Percentiles rank a stretch among this genome's conserved stretches.
Conservation (phyloP, 2,113 vertebrate species). For the Prochilodus magdalenae region DNA sequence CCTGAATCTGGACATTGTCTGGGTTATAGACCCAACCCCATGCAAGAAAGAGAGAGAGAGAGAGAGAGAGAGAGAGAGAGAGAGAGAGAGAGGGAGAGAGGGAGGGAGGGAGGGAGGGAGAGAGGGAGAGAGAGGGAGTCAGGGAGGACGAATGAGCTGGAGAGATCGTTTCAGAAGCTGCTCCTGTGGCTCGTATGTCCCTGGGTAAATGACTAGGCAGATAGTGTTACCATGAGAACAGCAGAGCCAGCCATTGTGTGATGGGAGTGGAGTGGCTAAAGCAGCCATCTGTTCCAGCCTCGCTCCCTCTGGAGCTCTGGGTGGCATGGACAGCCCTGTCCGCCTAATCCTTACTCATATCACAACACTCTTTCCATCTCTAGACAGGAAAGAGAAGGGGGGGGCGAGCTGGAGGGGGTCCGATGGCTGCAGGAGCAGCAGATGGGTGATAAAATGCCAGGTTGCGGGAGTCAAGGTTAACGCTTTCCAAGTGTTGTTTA, state of each 20-base stretch:
- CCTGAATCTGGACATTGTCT: neutral
- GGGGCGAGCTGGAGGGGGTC: constrained; percentile 9
- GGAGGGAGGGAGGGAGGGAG: constrained; percentile 38
- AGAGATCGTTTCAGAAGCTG: constrained; percentile 70
- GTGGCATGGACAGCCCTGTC: neutral
- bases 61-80: constrained; percentile 14
- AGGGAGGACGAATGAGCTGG: constrained; percentile 51
- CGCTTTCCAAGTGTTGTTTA: constrained; percentile 43
- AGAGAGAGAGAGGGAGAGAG: constrained; percentile 10
- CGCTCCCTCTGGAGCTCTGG: constrained; percentile 62
- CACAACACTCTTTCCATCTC: constrained; percentile 9
- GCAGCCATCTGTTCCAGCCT: constrained; percentile 92
- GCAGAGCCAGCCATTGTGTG: constrained; percentile 90
- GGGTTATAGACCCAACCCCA: neutral
- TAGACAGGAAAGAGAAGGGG: neutral
- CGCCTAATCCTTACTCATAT: constrained; percentile 6
- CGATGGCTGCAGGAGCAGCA: constrained; percentile 7
- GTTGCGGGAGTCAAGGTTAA: constrained; percentile 42
- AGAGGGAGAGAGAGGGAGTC: neutral
- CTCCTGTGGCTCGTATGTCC: constrained; percentile 9
- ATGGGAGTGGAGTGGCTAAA: constrained; percentile 80
- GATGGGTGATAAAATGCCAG: constrained; percentile 42
- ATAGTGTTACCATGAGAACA: constrained; percentile 94
- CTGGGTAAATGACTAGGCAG: constrained; percentile 85
- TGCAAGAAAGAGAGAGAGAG: constrained; percentile 35